Percentiles rank a stretch among this genome's conserved stretches.
phyloP scores from a whole-genome alignment of 2,113 vertebrate species.

The Epinephelus moara region DNA sequence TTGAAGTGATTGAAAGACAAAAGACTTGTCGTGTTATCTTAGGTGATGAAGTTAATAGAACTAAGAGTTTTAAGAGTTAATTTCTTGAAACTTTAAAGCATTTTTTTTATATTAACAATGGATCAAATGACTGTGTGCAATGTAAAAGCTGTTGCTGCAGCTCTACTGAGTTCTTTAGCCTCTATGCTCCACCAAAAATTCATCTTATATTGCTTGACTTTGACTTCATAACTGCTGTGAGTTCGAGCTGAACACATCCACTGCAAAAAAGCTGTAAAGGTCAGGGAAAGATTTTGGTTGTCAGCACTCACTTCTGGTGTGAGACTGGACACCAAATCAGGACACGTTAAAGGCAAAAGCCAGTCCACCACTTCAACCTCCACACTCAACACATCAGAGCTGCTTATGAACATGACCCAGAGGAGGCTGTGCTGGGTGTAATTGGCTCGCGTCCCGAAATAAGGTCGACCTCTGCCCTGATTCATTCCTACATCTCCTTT shows the following conservation, averaged over 20 bases:
- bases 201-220: neutral
- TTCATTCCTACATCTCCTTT: conserved; percentile 4
- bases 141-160: too few relatives aligned
- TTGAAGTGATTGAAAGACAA: neutral
- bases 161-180: too few relatives aligned
- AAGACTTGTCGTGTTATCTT: neutral
- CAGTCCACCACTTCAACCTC: neutral
- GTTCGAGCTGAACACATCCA: neutral
- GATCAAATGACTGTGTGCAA: too few relatives aligned
- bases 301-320: neutral
- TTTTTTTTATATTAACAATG: too few relatives aligned
- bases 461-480: conserved; percentile 32
- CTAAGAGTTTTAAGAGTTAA: neutral
- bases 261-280: neutral
- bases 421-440: neutral
- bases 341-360: neutral
- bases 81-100: neutral
- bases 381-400: too few relatives aligned
- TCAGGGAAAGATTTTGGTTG: neutral
- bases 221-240: neutral
- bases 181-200: neutral
- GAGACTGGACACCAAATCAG: neutral
- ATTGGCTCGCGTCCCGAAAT: conserved; percentile 20
- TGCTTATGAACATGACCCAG: neutral
- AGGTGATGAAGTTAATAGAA: neutral